Base-by-base conservation (phyloP, 2,113 vertebrate species). In the Eubucco bourcierii region DNA sequence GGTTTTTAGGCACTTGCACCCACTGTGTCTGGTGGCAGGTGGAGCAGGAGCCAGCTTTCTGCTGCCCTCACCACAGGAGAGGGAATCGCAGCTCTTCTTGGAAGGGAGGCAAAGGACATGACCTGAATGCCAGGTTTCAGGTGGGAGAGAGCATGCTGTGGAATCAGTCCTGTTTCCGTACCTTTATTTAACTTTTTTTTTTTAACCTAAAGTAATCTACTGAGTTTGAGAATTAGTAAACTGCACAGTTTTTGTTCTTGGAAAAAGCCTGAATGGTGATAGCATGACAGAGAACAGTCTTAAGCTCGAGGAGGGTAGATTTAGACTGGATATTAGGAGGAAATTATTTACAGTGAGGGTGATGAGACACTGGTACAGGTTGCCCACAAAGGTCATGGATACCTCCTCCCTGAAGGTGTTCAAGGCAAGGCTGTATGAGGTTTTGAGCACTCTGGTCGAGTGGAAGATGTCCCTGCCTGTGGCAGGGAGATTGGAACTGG, bases 71-170 rank as follows among this genome's bases (percentile, higher is more conserved):
- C 2, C 1, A 17, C 5, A 23, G 11, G 56, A 70, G 29, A 46
- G 31, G 19, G 14, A 16, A 19, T 76, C 1, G 0, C 25, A 47
- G 58, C 1, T 1, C 7, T 18, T 59, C 24, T 46, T 37, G 29
- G 18, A 41, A 67, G n/a, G 80, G 18, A 53, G 28, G 44, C 21
- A 47, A 63, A 84, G 55, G 18, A 39, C 29, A 5, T 0, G 3
- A 7, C 21, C 10, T 52, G 50, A 0, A 0, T 16, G 24, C 10
- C n/a, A n/a, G 28, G 25, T 21, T 76, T 83, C 33, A 37, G 31
- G 9, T 25, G 46, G 27, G 29, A 60, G 44, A 60, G 66, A 60
- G 8, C 4, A 6, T 0, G 0, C 24, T 50, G 0, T 24, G 27
- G 60, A 12, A 19, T 63, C 34, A 25, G 28, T 9, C 27, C 29